A percentile compares a stretch with the other conserved stretches of the same genome.
These are phyloP conservation scores for Leptatherina wallacei DNA, from an alignment of 2,797 vertebrate species.

Conservation along the genomic window DNA sequence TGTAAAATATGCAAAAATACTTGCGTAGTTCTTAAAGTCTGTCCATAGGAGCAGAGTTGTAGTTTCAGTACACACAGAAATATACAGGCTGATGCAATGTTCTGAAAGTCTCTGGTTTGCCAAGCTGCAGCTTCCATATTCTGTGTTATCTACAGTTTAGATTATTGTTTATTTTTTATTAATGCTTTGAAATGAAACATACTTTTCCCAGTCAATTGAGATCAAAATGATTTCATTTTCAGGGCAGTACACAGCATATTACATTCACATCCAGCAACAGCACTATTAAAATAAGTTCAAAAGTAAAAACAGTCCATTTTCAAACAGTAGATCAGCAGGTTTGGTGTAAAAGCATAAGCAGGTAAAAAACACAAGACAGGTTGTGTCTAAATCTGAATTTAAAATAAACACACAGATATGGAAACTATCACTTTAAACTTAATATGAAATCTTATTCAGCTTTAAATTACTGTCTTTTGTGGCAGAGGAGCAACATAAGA, in stretches of 20 bases:
- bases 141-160: slow-evolving; percentile 24
- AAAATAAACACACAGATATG: slow-evolving; percentile 5
- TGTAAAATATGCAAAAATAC: neutral
- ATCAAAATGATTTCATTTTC: neutral
- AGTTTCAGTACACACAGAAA: slow-evolving; percentile 21
- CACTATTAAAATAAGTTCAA: slow-evolving; percentile 14
- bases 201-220: neutral
- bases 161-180: slow-evolving; percentile 25
- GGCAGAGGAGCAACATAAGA: slow-evolving; percentile 8
- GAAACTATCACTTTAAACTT: slow-evolving; percentile 30
- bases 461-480: slow-evolving; percentile 21
- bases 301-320: slow-evolving; percentile 24
- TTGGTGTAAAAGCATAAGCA: slow-evolving; percentile 14
- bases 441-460: slow-evolving; percentile 21
- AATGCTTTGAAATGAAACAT: neutral
- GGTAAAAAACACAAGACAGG: slow-evolving; percentile 4
- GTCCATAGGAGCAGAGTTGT: slow-evolving; percentile 7
- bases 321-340: slow-evolving; percentile 21
- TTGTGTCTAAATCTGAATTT: slow-evolving; percentile 29
- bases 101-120: slow-evolving; percentile 12
- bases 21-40: neutral
- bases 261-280: neutral
- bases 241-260: neutral
- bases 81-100: slow-evolving; percentile 25
- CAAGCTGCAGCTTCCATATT: slow-evolving; percentile 17